A percentile compares a stretch with the other conserved stretches of the same genome.
phyloP scores from a whole-genome alignment of 2,888 invertebrate genomes.

The Unio pictorum region DNA sequence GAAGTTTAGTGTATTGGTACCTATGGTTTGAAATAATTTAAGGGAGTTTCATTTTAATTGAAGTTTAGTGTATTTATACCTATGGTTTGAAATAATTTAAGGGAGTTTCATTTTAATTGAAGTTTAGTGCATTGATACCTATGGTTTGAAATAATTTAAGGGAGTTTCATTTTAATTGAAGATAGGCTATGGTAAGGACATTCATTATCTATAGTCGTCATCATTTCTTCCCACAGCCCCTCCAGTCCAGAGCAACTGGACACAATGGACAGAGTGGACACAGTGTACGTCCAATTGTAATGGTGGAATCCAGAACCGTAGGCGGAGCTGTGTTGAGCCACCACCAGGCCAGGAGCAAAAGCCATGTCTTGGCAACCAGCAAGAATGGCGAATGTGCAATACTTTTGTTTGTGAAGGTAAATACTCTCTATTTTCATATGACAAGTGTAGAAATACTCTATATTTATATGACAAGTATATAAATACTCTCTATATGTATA shows the following conservation, averaged over 20 bases:
- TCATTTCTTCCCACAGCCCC: constrained; percentile 50
- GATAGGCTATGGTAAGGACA: neutral
- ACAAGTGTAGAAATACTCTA: constrained; percentile 10
- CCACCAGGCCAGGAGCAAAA: constrained; percentile 71
- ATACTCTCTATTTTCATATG: constrained; percentile 4
- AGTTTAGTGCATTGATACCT: too few relatives aligned
- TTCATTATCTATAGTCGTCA: neutral
- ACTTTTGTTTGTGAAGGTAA: constrained; percentile 63
- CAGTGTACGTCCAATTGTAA: constrained; percentile 84
- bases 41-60: neutral
- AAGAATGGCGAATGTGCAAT: constrained; percentile 85
- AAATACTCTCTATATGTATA: constrained; percentile 9
- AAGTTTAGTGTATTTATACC: neutral
- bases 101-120: too few relatives aligned
- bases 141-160: too few relatives aligned
- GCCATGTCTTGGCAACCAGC: constrained; percentile 82
- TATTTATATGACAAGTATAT: too few relatives aligned
- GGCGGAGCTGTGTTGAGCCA: constrained; percentile 82
- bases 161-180: neutral
- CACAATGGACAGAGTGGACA: constrained; percentile 84
- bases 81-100: too few relatives aligned
- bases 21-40: too few relatives aligned
- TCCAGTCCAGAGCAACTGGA: constrained; percentile 72
- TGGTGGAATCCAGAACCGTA: constrained; percentile 78
- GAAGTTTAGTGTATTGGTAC: too few relatives aligned